phyloP scores from a whole-genome alignment of 2,113 vertebrate genomes.

The Narcine bancroftii region DNA sequence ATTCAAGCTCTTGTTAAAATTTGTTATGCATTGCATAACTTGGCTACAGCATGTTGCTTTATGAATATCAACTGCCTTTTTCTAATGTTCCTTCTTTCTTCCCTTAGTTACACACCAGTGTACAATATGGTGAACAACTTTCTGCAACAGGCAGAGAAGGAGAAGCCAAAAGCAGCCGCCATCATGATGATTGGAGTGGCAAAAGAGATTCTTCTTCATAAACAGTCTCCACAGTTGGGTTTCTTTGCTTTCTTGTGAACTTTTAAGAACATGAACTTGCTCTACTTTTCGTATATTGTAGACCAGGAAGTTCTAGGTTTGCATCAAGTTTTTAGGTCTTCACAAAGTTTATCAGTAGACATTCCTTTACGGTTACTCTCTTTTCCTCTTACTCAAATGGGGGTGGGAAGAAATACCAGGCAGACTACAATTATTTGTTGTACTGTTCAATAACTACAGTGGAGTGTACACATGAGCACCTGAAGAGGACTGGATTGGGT shows the following conservation, averaged over 20 bases:
- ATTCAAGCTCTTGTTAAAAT: background rate
- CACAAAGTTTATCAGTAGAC: background rate
- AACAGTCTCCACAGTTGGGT: slow-evolving; percentile 50
- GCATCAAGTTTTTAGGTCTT: background rate
- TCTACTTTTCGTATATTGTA: background rate
- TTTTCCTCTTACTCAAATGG: background rate
- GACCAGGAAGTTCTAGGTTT: background rate
- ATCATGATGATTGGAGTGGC: slow-evolving; percentile 66
- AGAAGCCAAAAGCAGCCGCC: slow-evolving; percentile 55
- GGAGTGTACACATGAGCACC: background rate
- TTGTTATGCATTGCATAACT: too few species aligned
- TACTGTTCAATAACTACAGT: background rate
- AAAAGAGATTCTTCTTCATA: slow-evolving; percentile 55
- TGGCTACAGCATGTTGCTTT: background rate
- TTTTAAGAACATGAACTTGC: background rate
- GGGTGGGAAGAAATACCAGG: background rate
- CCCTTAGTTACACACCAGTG: slow-evolving; percentile 59
- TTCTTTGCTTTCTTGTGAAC: background rate
- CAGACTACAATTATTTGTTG: background rate
- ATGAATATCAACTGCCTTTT: background rate
- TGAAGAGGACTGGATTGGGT: background rate
- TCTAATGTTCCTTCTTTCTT: slow-evolving; percentile 18
- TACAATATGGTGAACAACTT: slow-evolving; percentile 55
- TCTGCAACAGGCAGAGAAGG: slow-evolving; percentile 55
- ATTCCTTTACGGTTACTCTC: background rate